Percentiles rank a stretch among this genome's conserved stretches.
These are phyloP conservation scores for Paratrypauchen microcephalus DNA, from an alignment of 2,797 vertebrate species.

Conservation along the genomic window DNA sequence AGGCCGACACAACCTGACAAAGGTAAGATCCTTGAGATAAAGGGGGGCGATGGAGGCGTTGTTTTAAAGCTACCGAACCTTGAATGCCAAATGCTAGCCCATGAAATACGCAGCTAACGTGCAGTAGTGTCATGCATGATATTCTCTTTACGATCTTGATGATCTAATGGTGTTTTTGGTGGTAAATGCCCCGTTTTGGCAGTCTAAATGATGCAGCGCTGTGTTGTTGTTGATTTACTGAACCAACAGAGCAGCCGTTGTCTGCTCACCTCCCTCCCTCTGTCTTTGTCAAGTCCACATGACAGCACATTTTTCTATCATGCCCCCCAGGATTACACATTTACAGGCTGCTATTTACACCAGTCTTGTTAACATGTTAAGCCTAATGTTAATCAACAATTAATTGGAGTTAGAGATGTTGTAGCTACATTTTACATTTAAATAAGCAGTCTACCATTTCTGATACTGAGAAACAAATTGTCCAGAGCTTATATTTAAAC, in stretches of 20 bases:
- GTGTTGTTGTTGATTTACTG: slow-evolving; percentile 37
- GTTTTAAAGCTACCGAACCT: slow-evolving; percentile 40
- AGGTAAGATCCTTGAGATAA: slow-evolving; percentile 53
- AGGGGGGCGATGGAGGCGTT: slow-evolving; percentile 9
- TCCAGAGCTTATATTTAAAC: background rate
- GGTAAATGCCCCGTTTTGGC: background rate
- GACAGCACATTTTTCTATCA: slow-evolving; percentile 52
- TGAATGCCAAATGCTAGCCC: slow-evolving; percentile 46
- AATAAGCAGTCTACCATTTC: background rate
- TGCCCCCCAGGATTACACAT: slow-evolving; percentile 35
- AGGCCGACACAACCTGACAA: slow-evolving; percentile 9
- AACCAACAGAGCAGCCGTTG: slow-evolving; percentile 56
- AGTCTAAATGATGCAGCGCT: slow-evolving; percentile 7
- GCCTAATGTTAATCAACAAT: background rate
- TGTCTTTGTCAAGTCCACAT: slow-evolving; percentile 60
- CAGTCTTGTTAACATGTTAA: background rate
- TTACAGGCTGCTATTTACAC: slow-evolving; percentile 24
- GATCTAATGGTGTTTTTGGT: background rate
- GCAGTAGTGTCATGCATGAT: slow-evolving; percentile 17
- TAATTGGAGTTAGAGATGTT: background rate
- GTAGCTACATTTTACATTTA: background rate
- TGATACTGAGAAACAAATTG: background rate
- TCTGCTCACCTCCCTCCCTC: slow-evolving; percentile 37
- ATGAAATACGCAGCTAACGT: slow-evolving; percentile 43
- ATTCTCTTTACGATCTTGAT: background rate